phyloP scores from a whole-genome alignment of 2,113 vertebrate genomes.

The Cinclus mexicanus region DNA sequence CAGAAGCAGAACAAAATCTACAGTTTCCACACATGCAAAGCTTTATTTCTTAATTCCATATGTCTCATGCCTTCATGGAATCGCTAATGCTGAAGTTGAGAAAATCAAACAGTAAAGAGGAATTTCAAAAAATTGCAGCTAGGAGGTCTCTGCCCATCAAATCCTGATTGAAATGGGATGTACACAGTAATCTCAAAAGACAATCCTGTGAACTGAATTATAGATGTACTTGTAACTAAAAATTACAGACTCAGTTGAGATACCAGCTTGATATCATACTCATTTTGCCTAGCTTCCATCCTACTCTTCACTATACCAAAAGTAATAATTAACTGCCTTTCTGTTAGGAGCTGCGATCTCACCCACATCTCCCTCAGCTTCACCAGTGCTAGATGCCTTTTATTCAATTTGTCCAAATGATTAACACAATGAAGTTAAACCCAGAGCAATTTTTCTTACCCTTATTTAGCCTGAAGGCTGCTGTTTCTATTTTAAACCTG shows the following conservation, averaged over 20 bases:
- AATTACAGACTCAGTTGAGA: not conserved
- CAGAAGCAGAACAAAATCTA: not conserved
- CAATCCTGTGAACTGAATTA: not conserved
- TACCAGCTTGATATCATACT: not conserved
- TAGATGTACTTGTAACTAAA: not conserved
- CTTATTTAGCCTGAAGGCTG: not conserved
- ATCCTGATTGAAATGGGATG: not conserved
- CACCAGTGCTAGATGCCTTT: not conserved
- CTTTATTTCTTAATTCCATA: not conserved
- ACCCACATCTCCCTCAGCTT: not conserved
- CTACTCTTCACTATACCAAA: not conserved
- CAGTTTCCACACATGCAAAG: not conserved
- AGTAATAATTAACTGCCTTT: constrained; percentile 19
- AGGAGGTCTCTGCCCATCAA: not conserved
- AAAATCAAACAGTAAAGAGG: not conserved
- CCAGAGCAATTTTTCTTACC: not conserved
- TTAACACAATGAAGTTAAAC: constrained; percentile 13
- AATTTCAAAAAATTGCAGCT: not conserved
- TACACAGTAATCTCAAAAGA: not conserved
- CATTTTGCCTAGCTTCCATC: not conserved
- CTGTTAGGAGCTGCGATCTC: not conserved
- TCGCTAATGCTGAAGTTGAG: not conserved
- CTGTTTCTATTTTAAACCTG: constrained; percentile 23
- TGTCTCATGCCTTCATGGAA: not conserved
- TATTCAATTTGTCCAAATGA: not conserved